Base-by-base conservation (phyloP, 2,113 vertebrate species). In the Carettochelys insculpta region DNA sequence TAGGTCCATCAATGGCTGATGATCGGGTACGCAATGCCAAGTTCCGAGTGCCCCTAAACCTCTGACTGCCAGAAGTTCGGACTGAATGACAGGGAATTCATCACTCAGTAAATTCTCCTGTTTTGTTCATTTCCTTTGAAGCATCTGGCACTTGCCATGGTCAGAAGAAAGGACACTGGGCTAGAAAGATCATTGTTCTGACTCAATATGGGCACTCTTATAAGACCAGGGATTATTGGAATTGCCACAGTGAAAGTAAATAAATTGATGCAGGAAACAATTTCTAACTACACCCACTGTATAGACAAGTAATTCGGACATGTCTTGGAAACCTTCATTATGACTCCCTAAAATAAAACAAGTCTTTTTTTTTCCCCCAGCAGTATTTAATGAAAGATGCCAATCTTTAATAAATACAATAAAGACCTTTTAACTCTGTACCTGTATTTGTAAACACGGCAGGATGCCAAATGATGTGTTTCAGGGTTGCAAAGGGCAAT, bases 171-270 rank as follows among this genome's bases (percentile, higher is more conserved):
- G 56, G 56, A 34, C 56, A 31, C 56, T 58, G 29, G 29, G 56
- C 29, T 58, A 58, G 56, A 58, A 6, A 13, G 56, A 58, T 16
- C 29, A 58, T 31, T 58, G 56, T 27, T 58, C 56, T 58, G 29
- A 58, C 12, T 58, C 56, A 58, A 14, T 34, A 58, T 58, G 13
- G 13, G 13, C 29, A 58, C 56, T 16, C 29, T 58, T 58, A 58
- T 31, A 58, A 58, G 17, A 5, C 19, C 5, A 22, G n/a, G 31
- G 50, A 47, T 53, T n/a, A 34, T 29, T 1, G 2, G n/a, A 77
- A 6, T 1, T 5, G 13, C 53, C 0, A 0, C 3, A 8, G 50
- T 27, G 54, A 71, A 80, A 82, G 50, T 2, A 0, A 58, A 19
- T 41, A 3, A 11, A 11, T 56, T 3, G 41, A 11, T 0, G 0